These are phyloP conservation scores for Rhynchonycteris naso DNA, from an alignment of 2,797 vertebrate genomes.

Conservation along the genomic window DNA sequence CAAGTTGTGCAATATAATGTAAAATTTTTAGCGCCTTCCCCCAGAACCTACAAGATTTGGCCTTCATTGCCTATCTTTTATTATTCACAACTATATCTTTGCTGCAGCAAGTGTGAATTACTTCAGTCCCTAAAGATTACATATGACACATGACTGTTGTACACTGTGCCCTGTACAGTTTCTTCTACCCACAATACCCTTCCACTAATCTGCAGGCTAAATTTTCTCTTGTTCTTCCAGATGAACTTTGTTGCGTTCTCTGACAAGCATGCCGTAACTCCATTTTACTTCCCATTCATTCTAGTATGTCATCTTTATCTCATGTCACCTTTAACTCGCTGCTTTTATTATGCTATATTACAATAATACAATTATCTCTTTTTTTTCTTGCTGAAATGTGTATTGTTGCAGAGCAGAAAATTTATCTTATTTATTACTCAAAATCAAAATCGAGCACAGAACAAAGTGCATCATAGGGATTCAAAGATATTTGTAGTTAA, in stretches of 20 bases:
- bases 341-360: not conserved
- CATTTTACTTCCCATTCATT: not conserved
- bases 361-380: not conserved
- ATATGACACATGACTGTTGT: not conserved
- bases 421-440: not conserved
- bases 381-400: not conserved
- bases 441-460: not conserved
- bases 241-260: not conserved
- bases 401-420: not conserved
- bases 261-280: not conserved
- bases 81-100: not conserved
- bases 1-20: not conserved
- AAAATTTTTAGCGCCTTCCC: not conserved
- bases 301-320: not conserved
- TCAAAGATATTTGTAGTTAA: not conserved
- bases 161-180: not conserved
- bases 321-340: not conserved
- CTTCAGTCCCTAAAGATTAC: not conserved
- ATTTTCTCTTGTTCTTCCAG: not conserved
- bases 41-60: not conserved
- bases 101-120: not conserved
- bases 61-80: not conserved
- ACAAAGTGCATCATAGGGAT: not conserved
- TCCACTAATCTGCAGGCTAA: not conserved
- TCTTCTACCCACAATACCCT: not conserved